A percentile compares a stretch with the other conserved stretches of the same genome.
Conservation (phyloP, 2,888 invertebrate genomes). For the Dryobotodes eremita region DNA sequence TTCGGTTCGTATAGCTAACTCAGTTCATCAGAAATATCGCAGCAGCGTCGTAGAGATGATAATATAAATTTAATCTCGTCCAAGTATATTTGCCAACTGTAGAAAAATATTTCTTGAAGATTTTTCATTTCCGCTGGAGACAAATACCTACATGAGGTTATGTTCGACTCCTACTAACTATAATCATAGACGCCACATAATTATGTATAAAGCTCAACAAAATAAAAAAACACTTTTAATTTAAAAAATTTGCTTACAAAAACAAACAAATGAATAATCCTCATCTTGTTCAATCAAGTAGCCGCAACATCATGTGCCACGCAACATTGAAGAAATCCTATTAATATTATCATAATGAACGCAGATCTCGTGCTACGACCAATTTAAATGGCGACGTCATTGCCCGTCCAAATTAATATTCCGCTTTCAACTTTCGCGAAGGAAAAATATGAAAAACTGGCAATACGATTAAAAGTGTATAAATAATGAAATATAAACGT, state of each 20-base stretch:
- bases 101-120: neutral
- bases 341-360: slow-evolving; percentile 72
- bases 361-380: slow-evolving; percentile 66
- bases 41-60: neutral
- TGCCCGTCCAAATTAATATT: slow-evolving; percentile 64
- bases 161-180: neutral
- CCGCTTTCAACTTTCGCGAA: slow-evolving; percentile 77
- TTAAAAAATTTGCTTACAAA: slow-evolving; percentile 4
- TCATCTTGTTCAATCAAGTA: slow-evolving; percentile 38
- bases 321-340: slow-evolving; percentile 63
- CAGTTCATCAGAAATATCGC: neutral
- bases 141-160: neutral
- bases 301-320: slow-evolving; percentile 39
- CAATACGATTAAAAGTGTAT: slow-evolving; percentile 45
- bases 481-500: slow-evolving; percentile 36
- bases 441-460: slow-evolving; percentile 65
- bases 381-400: slow-evolving; percentile 65
- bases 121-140: neutral
- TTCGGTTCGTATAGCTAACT: neutral
- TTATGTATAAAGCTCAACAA: neutral
- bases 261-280: slow-evolving; percentile 36
- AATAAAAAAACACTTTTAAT: neutral
- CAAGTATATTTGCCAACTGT: neutral
- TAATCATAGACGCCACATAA: no score
- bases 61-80: neutral